These are phyloP conservation scores for Apis laboriosa DNA, from an alignment of 1,140 invertebrate species.

Conservation along the genomic window DNA sequence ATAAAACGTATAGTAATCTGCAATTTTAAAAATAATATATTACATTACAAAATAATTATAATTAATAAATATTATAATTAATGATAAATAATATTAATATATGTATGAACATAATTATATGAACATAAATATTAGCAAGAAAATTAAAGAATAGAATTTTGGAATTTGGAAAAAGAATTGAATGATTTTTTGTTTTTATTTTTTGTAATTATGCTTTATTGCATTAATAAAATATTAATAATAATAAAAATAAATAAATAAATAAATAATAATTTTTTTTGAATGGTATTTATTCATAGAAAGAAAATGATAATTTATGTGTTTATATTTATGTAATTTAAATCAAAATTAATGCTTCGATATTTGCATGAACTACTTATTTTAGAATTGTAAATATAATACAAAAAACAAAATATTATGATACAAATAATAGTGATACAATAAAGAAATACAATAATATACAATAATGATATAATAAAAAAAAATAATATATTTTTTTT, in stretches of 20 bases:
- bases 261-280: neutral
- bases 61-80: neutral
- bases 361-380: neutral
- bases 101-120: neutral
- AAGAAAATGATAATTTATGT: conserved; percentile 13
- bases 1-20: neutral
- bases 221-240: neutral
- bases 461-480: neutral
- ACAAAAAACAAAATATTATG: neutral
- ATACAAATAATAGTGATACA: neutral
- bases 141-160: neutral
- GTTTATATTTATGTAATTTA: neutral
- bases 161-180: neutral
- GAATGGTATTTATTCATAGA: neutral
- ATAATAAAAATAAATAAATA: too few relatives aligned
- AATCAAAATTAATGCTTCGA: neutral
- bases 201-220: neutral
- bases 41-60: neutral
- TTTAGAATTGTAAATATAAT: neutral
- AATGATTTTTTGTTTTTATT: neutral
- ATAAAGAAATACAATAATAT: neutral
- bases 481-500: neutral
- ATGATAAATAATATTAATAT: neutral
- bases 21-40: too few relatives aligned
- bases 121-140: too few relatives aligned